phyloP scores from a whole-genome alignment of 2,113 vertebrate genomes.

The Hirundichthys speculiger region DNA sequence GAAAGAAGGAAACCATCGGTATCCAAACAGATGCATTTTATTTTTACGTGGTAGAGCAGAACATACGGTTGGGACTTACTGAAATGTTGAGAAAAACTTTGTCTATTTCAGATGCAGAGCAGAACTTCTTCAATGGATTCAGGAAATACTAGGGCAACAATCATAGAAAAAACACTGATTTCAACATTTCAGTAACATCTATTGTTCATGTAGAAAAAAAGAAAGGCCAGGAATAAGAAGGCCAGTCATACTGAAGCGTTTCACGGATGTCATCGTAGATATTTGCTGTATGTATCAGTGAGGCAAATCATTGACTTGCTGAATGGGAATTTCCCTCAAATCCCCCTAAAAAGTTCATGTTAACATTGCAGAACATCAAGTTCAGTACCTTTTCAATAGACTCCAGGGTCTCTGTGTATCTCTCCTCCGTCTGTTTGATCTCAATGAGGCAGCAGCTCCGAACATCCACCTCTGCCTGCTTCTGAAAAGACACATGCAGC shows the following conservation, averaged over 20 bases:
- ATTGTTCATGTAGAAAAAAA: too few relatives aligned
- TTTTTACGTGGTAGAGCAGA: neutral
- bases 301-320: constrained; percentile 5
- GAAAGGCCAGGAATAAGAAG: neutral
- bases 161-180: neutral
- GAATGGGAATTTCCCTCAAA: constrained; percentile 24
- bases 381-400: constrained; percentile 89
- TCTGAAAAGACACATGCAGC: constrained; percentile 46
- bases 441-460: constrained; percentile 90
- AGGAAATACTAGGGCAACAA: constrained; percentile 86
- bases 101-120: constrained; percentile 86
- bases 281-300: too few relatives aligned
- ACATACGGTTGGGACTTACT: constrained; percentile 77
- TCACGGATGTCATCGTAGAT: too few relatives aligned
- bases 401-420: constrained; percentile 94
- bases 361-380: neutral
- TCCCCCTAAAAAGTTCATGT: neutral
- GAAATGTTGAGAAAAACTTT: constrained; percentile 92
- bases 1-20: neutral
- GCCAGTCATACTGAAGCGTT: constrained; percentile 23
- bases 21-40: neutral
- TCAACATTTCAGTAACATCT: neutral
- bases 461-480: constrained; percentile 86
- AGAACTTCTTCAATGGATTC: constrained; percentile 88
- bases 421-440: constrained; percentile 96